Evolutionary conservation across 2,888 invertebrate species (phyloP), one percentile per base, ranked within the genome.

Genomic region (Exocentrus adspersus): DNA sequence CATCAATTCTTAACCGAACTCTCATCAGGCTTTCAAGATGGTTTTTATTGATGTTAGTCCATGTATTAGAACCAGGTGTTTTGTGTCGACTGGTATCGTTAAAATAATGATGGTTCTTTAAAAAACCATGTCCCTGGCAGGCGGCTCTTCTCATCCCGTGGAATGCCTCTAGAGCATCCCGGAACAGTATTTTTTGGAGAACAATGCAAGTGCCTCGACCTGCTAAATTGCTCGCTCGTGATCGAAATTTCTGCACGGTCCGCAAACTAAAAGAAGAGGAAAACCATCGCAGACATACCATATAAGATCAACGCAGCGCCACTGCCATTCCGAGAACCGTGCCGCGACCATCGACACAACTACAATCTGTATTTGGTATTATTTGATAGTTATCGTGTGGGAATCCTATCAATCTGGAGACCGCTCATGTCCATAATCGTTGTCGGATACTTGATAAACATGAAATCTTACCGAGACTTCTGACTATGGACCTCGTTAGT

Each of bases 321-420:
- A 76, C 67, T 60, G 67, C 71, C 72, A 67, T 79, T 77, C 77
- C 67, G 65, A 77, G 79, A 78, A 77, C 68, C 64, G 70, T 12
- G 45, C 65, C 43, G 57, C 63, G 61, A 66, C 70, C 60, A 66
- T 72, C 67, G 16, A 45, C 46, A 46, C 56, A 57, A 32, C 56
- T 58, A 65, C 73, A 67, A 75, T 75, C 78, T 79, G 75, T 80
- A 81, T 80, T 81, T 81, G 81, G 80, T 78, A 76, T 79, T 79
- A 78, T 78, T 77, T 75, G 80, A 80, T 80, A 77, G 78, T 77
- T 78, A 81, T 80, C 80, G 78, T 79, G 80, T 80, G 81, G 78
- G 80, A 80, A 80, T 76, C 73, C 75, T 73, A 79, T 78, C 78
- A 77, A 68, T 68, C 68, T 59, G 62, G 51, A 64, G 66, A 62